A percentile compares a stretch with the other conserved stretches of the same genome.
Evolutionary conservation across 2,797 vertebrate species (phyloP).

Genomic region (Phalloptychus januarius): DNA sequence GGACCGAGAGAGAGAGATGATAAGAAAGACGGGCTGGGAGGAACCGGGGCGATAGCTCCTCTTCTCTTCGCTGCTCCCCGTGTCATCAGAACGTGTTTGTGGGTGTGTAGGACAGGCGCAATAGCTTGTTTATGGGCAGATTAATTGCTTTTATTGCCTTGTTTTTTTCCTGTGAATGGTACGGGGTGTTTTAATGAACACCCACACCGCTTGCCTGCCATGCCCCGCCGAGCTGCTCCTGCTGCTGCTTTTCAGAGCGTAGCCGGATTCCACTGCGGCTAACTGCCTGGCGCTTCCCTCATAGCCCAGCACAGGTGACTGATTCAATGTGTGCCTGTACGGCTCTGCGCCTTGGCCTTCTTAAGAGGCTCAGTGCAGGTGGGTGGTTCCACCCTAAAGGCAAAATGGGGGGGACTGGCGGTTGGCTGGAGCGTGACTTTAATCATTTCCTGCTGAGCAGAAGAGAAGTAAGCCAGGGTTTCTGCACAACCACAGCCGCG

Average conservation of each 20-base stretch:
- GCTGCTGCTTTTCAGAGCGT: conserved; percentile 72
- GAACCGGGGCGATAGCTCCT: conserved; percentile 23
- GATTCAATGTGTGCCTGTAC: conserved; percentile 37
- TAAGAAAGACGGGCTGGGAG: conserved; percentile 49
- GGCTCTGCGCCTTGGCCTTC: conserved; percentile 12
- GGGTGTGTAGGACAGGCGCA: conserved; percentile 66
- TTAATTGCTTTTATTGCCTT: conserved; percentile 79
- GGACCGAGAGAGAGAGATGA: conserved; percentile 52
- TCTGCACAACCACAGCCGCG: conserved; percentile 31
- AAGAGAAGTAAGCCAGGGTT: conserved; percentile 45
- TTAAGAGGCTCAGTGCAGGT: conserved; percentile 44
- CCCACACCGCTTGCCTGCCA: conserved; percentile 53
- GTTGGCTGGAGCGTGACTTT: conserved; percentile 74
- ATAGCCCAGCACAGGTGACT: conserved; percentile 62
- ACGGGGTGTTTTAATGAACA: conserved; percentile 75
- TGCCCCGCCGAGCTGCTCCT: conserved; percentile 51
- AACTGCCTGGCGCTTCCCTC: conserved; percentile 52
- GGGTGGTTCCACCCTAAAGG: conserved; percentile 54
- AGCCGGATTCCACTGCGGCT: conserved; percentile 45
- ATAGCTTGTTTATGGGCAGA: conserved; percentile 78
- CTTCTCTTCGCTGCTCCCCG: conserved; percentile 36
- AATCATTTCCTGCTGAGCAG: conserved; percentile 73
- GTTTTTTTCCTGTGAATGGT: conserved; percentile 69
- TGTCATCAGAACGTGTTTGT: conserved; percentile 56
- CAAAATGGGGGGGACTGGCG: conserved; percentile 43